A percentile compares a stretch with the other conserved stretches of the same genome.
These are phyloP conservation scores for Orthosia gracilis DNA, from an alignment of 2,888 invertebrate species.

Conservation along the genomic window DNA sequence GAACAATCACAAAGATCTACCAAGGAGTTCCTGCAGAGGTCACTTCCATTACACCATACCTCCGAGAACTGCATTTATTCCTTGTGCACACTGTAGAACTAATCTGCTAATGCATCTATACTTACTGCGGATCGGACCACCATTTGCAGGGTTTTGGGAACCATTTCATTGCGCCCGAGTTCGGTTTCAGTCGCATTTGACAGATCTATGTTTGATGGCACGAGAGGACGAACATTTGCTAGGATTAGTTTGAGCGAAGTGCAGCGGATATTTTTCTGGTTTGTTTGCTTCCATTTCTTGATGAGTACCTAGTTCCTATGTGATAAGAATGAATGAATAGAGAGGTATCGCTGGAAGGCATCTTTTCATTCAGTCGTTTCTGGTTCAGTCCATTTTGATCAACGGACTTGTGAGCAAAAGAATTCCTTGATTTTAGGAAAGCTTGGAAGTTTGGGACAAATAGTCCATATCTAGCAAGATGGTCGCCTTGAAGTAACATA, in stretches of 20 bases:
- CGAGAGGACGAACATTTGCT: slow-evolving; percentile 10
- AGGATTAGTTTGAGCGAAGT: slow-evolving; percentile 34
- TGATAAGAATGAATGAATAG: slow-evolving; percentile 37
- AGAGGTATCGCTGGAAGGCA: not conserved
- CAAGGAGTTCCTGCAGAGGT: not conserved
- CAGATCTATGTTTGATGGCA: slow-evolving; percentile 44
- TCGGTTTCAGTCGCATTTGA: slow-evolving; percentile 49
- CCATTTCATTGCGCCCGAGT: slow-evolving; percentile 59
- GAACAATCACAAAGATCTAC: not conserved
- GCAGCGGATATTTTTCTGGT: slow-evolving; percentile 37
- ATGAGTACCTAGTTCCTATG: slow-evolving; percentile 15
- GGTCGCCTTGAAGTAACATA: too few species aligned
- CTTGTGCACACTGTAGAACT: slow-evolving; percentile 69
- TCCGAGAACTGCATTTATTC: slow-evolving; percentile 61
- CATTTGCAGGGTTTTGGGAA: slow-evolving; percentile 61
- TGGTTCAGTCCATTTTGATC: slow-evolving; percentile 11
- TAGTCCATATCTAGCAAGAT: not conserved
- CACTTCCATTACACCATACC: slow-evolving; percentile 48
- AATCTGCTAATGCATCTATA: slow-evolving; percentile 80
- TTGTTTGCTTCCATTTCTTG: slow-evolving; percentile 41
- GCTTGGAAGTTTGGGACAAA: not conserved
- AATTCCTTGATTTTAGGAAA: not conserved
- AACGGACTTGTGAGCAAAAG: not conserved
- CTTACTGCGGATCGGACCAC: slow-evolving; percentile 50
- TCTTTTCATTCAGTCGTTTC: slow-evolving; percentile 11